These are phyloP conservation scores for Dendrocincla tyrannina DNA, from an alignment of 2,797 vertebrate genomes.

Conservation along the genomic window DNA sequence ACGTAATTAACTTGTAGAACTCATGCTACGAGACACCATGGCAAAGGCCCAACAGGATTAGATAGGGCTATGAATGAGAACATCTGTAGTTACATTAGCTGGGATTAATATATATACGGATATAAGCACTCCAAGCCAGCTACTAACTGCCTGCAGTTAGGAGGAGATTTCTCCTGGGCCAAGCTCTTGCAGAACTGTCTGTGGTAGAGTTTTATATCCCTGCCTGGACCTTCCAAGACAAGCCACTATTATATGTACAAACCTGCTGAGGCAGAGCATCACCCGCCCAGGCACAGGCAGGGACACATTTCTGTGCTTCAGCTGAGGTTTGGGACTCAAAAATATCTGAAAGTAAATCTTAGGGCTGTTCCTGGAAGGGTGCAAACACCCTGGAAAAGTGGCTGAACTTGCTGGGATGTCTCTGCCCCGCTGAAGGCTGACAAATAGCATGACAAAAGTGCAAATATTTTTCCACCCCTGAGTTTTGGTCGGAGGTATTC, in stretches of 20 bases:
- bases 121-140: slow-evolving; percentile 54
- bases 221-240: background rate
- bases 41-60: slow-evolving; percentile 69
- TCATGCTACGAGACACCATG: slow-evolving; percentile 60
- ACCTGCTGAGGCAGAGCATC: background rate
- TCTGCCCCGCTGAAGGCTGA: background rate
- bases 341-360: background rate
- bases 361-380: background rate
- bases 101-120: slow-evolving; percentile 67
- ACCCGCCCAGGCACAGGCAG: rapidly evolving
- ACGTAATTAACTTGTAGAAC: slow-evolving; percentile 63
- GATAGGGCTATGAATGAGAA: slow-evolving; percentile 66
- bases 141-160: slow-evolving; percentile 32
- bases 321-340: background rate
- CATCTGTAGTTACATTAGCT: slow-evolving; percentile 71
- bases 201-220: background rate
- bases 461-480: background rate
- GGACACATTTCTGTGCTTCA: rapidly evolving
- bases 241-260: background rate
- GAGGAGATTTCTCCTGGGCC: slow-evolving; percentile 13
- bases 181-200: background rate
- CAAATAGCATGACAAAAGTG: slow-evolving; percentile 17
- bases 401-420: background rate
- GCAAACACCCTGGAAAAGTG: background rate
- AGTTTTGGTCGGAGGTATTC: background rate